phyloP scores from a whole-genome alignment of 2,113 vertebrate genomes.

The Monopterus albus region DNA sequence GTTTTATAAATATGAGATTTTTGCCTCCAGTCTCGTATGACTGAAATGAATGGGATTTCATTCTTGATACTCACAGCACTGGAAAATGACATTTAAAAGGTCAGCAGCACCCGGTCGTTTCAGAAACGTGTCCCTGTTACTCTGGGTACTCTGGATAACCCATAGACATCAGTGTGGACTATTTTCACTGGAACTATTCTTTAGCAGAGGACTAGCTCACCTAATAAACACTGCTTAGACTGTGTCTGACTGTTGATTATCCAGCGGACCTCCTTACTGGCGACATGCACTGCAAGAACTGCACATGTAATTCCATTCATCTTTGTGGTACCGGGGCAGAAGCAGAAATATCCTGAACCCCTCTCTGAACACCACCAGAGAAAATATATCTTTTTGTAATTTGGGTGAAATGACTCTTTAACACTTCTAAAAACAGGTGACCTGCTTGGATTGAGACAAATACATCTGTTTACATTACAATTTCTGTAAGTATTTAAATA shows the following conservation, averaged over 20 bases:
- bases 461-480: not conserved
- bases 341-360: not conserved
- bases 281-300: not conserved
- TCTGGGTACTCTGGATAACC: not conserved
- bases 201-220: no score
- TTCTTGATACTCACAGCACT: no score
- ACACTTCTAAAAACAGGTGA: not conserved
- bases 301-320: conserved; percentile 2
- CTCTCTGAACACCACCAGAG: not conserved
- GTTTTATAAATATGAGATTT: no score
- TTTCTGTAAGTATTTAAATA: not conserved
- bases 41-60: no score
- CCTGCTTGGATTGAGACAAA: not conserved
- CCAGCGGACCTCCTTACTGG: not conserved
- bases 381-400: not conserved
- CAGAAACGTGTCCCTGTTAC: not conserved
- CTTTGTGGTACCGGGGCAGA: not conserved
- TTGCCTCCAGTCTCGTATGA: no score
- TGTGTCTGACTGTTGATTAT: not conserved
- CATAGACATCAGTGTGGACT: not conserved
- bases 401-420: not conserved
- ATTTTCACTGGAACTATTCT: not conserved
- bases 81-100: not conserved
- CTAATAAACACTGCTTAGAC: no score
- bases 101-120: not conserved